Base-by-base conservation (phyloP, 2,797 vertebrate genomes). In the Remorina albescens region DNA sequence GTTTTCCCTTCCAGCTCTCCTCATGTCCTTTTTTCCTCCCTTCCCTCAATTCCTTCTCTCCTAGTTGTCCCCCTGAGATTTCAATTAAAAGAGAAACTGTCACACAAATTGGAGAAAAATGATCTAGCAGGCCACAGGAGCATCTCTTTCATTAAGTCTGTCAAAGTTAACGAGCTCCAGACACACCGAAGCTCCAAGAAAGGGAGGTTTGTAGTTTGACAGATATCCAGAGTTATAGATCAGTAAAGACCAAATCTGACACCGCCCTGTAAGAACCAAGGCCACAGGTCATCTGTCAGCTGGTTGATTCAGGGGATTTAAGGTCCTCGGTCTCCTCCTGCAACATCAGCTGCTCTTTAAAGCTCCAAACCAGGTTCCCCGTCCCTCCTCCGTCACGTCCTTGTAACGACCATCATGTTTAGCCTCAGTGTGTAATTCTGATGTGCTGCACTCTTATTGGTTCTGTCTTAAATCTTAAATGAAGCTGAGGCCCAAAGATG, bases 21-120 rank as follows among this genome's bases (percentile, higher is more conserved):
- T 37, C 64, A 54, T 16, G 15, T 32, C 32, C 32, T 0, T 21
- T 39, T 34, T 25, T 30, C 71, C 42, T 41, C 30, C 28, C 36
- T 9, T 44, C 21, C 2, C n/a, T 12, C 9, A 8, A 18, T 28
- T 39, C 21, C 46, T 25, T 25, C 46, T 49, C 46, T 23, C n/a
- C 12, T 39, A 4, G 10, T 39, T 13, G 79, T 87, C 81, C 80
- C 71, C 85, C 67, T 83, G 85, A 85, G 75, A 62, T 81, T 68
- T 68, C 41, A 30, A 57, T 57, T 74, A 61, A 41, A 25, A 49
- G 60, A 55, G 32, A 32, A 50, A 41, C 25, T 47, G 37, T 25
- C 41, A 53, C 65, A 34, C 49, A 8, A 2, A 39, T 39, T 25
- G 12, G 32, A 42, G 16, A 11, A 53, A 23, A n/a, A 32, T 11